Conservation (phyloP, 1,140 invertebrate genomes). For the Physella acuta region DNA sequence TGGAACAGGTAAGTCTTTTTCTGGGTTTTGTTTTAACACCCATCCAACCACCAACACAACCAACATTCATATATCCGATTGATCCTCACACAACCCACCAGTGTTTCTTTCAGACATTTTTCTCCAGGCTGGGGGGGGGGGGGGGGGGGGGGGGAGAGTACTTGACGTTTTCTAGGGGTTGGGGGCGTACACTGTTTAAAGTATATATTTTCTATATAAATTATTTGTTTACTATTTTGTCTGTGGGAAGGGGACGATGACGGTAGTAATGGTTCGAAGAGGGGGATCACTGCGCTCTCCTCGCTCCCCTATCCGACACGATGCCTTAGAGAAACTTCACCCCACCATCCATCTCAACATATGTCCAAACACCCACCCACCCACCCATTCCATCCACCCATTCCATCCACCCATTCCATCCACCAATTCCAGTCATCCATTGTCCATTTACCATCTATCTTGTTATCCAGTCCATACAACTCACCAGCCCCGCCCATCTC, state of each 20-base stretch:
- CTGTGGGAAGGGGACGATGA: too few species aligned
- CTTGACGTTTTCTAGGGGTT: not conserved
- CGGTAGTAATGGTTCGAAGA: too few species aligned
- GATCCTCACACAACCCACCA: not conserved
- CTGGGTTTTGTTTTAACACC: not conserved
- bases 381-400: not conserved
- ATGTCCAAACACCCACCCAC: conserved; percentile 61
- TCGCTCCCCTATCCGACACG: not conserved
- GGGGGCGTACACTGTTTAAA: not conserved
- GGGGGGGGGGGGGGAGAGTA: too few species aligned
- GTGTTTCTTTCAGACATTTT: too few species aligned
- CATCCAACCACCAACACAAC: not conserved
- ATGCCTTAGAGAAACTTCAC: too few species aligned
- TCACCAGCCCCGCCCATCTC: not conserved
- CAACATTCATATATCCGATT: not conserved
- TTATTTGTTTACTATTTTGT: too few species aligned
- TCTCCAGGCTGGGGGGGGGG: too few species aligned
- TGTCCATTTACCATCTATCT: not conserved
- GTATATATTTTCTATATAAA: too few species aligned
- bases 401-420: not conserved
- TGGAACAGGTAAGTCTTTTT: conserved; percentile 9
- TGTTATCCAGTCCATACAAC: not conserved
- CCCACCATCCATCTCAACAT: too few species aligned
- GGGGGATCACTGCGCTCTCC: not conserved
- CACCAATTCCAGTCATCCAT: not conserved